Conservation (phyloP, 2,797 vertebrate genomes). For the Aplochiton taeniatus region DNA sequence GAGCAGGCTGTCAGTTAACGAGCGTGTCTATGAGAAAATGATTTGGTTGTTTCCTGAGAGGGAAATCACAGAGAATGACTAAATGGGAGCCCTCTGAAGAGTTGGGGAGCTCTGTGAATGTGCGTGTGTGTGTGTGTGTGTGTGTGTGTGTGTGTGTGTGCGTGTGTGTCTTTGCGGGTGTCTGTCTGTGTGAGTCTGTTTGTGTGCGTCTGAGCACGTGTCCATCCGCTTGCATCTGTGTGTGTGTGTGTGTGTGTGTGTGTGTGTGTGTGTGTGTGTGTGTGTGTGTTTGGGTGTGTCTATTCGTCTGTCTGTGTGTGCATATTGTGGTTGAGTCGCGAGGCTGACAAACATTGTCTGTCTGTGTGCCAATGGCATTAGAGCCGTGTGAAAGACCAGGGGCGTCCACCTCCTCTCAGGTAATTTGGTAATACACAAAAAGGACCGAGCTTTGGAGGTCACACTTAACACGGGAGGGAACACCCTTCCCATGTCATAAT, state of each 20-base stretch:
- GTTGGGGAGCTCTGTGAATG: slow-evolving; percentile 45
- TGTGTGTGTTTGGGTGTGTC: slow-evolving; percentile 44
- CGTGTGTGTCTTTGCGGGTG: too few relatives aligned
- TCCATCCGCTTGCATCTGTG: slow-evolving; percentile 12
- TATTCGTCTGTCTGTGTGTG: slow-evolving; percentile 56
- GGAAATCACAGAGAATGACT: slow-evolving; percentile 80
- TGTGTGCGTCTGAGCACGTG: not conserved
- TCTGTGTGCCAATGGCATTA: slow-evolving; percentile 72
- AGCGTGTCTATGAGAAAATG: slow-evolving; percentile 77
- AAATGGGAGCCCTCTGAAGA: slow-evolving; percentile 77
- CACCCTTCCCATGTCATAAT: too few relatives aligned
- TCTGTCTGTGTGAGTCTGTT: not conserved
- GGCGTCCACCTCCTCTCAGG: slow-evolving; percentile 66
- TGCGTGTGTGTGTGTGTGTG: slow-evolving; percentile 49
- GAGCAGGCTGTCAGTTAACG: slow-evolving; percentile 77
- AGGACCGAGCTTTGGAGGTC: slow-evolving; percentile 62
- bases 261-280: slow-evolving; percentile 28
- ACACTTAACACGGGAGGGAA: slow-evolving; percentile 13
- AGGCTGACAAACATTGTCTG: not conserved
- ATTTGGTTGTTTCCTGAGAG: slow-evolving; percentile 81
- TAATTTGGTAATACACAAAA: slow-evolving; percentile 63
- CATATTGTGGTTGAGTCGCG: slow-evolving; percentile 23
- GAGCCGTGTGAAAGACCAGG: slow-evolving; percentile 57
- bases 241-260: slow-evolving; percentile 20
- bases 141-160: slow-evolving; percentile 53